These are phyloP conservation scores for Ceyx cyanopectus DNA, from an alignment of 2,113 vertebrate genomes.

Conservation along the genomic window DNA sequence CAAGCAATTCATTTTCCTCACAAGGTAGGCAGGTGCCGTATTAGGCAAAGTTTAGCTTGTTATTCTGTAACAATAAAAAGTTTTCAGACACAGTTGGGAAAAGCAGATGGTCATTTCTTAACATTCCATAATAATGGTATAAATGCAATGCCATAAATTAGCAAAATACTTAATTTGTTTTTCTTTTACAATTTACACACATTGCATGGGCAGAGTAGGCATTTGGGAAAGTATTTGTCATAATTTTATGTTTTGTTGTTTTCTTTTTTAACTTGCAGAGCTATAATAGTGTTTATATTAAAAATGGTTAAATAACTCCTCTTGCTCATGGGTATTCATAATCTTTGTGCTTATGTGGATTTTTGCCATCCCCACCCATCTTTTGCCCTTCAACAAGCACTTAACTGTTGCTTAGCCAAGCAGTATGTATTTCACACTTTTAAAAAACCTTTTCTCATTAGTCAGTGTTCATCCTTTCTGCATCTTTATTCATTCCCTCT, in stretches of 20 bases:
- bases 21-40: background rate
- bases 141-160: background rate
- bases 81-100: conserved; percentile 12
- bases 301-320: conserved; percentile 13
- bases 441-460: background rate
- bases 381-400: background rate
- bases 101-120: conserved; percentile 34
- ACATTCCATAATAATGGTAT: background rate
- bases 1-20: background rate
- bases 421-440: background rate
- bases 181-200: conserved; percentile 33
- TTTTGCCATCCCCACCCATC: background rate
- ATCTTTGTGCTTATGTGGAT: background rate
- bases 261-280: conserved; percentile 9
- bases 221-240: background rate
- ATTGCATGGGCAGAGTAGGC: conserved; percentile 29
- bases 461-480: background rate
- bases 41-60: background rate
- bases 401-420: background rate
- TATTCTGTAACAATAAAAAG: conserved; percentile 7
- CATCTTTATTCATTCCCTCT: background rate
- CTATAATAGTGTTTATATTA: conserved; percentile 35
- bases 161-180: conserved; percentile 20
- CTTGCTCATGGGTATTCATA: background rate
- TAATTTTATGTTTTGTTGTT: background rate